Evolutionary conservation across 1,140 invertebrate species (phyloP).

Genomic region (Chrysomallon squamiferum): DNA sequence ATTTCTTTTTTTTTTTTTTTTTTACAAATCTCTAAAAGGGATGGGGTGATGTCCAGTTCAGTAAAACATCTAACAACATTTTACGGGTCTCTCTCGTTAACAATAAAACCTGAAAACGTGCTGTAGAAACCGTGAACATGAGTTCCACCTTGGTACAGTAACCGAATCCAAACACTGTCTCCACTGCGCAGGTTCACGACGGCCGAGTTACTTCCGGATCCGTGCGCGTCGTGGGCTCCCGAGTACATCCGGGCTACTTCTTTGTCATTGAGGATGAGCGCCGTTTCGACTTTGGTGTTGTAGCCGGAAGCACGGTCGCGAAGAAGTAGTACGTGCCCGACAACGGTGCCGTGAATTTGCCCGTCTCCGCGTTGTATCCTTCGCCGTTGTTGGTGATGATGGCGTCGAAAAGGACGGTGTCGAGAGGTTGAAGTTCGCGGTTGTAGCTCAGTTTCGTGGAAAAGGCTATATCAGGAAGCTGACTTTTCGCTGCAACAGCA

Average conservation of each 20-base stretch:
- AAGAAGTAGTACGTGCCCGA: constrained; percentile 28
- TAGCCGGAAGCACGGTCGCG: constrained; percentile 32
- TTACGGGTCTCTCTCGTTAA: constrained; percentile 9
- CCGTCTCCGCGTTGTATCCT: constrained; percentile 22
- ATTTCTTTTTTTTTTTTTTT: too few species aligned
- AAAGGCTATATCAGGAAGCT: constrained; percentile 15
- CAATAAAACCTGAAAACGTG: constrained; percentile 30
- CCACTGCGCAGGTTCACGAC: constrained; percentile 25
- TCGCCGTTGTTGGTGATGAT: constrained; percentile 29
- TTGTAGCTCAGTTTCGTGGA: constrained; percentile 31
- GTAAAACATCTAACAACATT: too few species aligned
- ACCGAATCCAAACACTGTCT: constrained; percentile 26
- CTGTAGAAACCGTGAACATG: constrained; percentile 40
- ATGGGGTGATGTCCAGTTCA: too few species aligned
- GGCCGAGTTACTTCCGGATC: constrained; percentile 33
- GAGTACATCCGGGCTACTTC: constrained; percentile 36
- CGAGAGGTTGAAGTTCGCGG: constrained; percentile 28
- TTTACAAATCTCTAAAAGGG: too few species aligned
- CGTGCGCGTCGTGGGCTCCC: constrained; percentile 37
- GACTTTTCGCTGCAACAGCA: not conserved
- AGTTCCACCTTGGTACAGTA: constrained; percentile 28
- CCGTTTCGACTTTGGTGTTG: constrained; percentile 37
- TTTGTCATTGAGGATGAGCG: constrained; percentile 34
- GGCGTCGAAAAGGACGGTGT: constrained; percentile 29
- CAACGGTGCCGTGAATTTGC: constrained; percentile 24